Evolutionary conservation across 2,113 vertebrate genomes (phyloP), one percentile per base, ranked within the genome.

Genomic region (Diphyllodes magnificus): DNA sequence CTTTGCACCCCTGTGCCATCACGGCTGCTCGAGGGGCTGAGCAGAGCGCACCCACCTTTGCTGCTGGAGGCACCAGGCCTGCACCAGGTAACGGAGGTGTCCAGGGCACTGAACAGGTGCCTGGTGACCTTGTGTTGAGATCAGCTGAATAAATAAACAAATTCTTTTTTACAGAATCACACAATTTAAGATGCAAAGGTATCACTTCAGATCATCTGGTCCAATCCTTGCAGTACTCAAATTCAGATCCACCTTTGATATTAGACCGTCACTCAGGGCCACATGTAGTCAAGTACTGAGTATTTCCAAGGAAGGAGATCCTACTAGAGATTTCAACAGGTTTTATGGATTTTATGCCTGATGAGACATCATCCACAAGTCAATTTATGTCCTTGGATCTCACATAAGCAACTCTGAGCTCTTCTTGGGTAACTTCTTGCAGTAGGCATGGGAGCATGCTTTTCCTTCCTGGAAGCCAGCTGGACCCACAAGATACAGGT

Each of bases 391-490:
- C 18, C 40, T 69, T 73, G 50, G 27, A 28, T 81, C 49, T 82
- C 76, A 35, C 1, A 2, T 44, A 49, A 69, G 19, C 13, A 31
- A 2, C 39, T 78, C 60, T 47, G 27, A 35, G 37, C 22, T 47
- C 37, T 78, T 56, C 39, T 51, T 42, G 24, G 22, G 28, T 66
- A 4, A 28, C 56, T 82, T 53, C 31, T 87, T 75, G 8, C 40
- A 44, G 57, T 65, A 47, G 35, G 6, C 0, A 2, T 12, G 13
- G 22, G 6, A 66, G 2, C 11, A 19, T 0, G 8, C 5, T 70
- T 70, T 85, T 85, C 18, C 40, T 61, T 47, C 65, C 51, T 82
- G 86, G 47, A 69, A 85, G 16, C 7, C 51, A 66, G 19, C 12
- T 49, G 51, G 60, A 35, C 33, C 31, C 9, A 7, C 33, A 66